Evolutionary conservation across 2,797 vertebrate genomes (phyloP).

Genomic region (Babyrousa celebensis): DNA sequence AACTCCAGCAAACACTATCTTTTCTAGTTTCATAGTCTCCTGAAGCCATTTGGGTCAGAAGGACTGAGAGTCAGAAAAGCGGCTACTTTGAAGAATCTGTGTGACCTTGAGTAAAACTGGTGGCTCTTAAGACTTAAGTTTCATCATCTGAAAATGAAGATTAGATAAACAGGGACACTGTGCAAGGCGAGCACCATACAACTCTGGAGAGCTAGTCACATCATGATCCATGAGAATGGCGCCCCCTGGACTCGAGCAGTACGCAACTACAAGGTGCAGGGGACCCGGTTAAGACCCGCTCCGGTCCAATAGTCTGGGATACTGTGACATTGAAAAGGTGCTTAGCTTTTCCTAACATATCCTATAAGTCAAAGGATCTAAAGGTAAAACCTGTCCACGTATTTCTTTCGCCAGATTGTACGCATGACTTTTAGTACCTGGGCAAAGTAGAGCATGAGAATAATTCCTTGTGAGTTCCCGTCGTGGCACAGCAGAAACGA

Average conservation of each 20-base stretch:
- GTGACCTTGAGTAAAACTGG: background rate
- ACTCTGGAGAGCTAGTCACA: background rate
- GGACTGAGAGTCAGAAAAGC: background rate
- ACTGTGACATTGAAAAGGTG: constrained; percentile 48
- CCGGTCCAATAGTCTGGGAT: background rate
- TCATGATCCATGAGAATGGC: background rate
- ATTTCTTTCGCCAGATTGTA: background rate
- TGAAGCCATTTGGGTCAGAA: constrained; percentile 31
- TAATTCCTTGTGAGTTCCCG: too few species aligned
- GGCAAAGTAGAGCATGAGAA: background rate
- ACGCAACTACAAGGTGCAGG: background rate
- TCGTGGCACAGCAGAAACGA: too few species aligned
- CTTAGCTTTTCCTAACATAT: background rate
- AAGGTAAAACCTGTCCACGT: constrained; percentile 21
- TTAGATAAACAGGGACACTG: background rate
- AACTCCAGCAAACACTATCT: background rate
- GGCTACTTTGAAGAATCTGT: background rate
- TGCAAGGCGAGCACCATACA: background rate
- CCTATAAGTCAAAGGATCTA: background rate
- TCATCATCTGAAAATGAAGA: constrained; percentile 38
- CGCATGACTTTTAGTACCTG: background rate
- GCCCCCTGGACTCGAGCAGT: background rate
- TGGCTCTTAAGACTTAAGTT: constrained; percentile 6
- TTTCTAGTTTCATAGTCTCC: constrained; percentile 24
- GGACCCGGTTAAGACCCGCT: constrained; percentile 14